Evolutionary conservation across 1,140 invertebrate genomes (phyloP).

Genomic region (Neuroterus valhalla): DNA sequence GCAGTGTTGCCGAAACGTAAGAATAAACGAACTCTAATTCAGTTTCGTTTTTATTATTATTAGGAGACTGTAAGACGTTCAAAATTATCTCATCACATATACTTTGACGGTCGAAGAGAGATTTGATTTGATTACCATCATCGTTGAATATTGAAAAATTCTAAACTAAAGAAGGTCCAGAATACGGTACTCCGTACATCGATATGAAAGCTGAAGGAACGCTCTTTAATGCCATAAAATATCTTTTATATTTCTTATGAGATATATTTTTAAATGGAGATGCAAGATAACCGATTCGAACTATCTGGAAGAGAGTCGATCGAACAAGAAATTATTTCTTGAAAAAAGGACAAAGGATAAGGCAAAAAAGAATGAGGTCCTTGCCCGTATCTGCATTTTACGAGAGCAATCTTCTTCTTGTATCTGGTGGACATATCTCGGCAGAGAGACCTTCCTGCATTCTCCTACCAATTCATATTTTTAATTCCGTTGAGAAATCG

Average conservation of each 20-base stretch:
- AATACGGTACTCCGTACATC: neutral
- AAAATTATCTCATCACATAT: too few species aligned
- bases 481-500: constrained; percentile 31
- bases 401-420: constrained; percentile 32
- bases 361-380: constrained; percentile 4
- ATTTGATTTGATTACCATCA: too few species aligned
- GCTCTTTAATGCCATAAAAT: too few species aligned
- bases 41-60: too few species aligned
- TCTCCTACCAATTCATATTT: constrained; percentile 21
- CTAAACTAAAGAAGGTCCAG: constrained; percentile 30
- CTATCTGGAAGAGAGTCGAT: constrained; percentile 41
- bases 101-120: too few species aligned
- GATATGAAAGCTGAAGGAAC: neutral
- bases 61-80: too few species aligned
- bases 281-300: constrained; percentile 34
- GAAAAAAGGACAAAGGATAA: constrained; percentile 10
- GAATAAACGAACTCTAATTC: too few species aligned
- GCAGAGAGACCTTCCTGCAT: constrained; percentile 19
- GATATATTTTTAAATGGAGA: constrained; percentile 32
- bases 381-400: constrained; percentile 26
- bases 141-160: too few species aligned
- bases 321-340: neutral
- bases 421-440: constrained; percentile 28
- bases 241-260: constrained; percentile 1
- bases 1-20: too few species aligned